Evolutionary conservation across 1,140 invertebrate species (phyloP).

Genomic region (Atopsyche davidsoni): DNA sequence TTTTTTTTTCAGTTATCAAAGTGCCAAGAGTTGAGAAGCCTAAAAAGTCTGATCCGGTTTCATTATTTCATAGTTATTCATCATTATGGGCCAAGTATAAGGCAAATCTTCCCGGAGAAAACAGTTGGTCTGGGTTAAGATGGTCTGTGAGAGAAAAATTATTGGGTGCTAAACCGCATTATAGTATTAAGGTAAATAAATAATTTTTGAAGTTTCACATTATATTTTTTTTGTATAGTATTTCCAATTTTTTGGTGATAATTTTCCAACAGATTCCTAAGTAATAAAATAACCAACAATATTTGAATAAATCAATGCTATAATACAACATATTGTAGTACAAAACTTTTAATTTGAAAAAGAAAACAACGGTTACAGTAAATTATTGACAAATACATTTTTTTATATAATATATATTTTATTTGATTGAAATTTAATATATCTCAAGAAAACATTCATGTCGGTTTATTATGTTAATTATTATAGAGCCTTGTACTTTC

Average conservation of each 20-base stretch:
- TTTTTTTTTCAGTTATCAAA: constrained; percentile 42
- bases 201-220: neutral
- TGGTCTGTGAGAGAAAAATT: constrained; percentile 57
- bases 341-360: constrained; percentile 6
- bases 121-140: constrained; percentile 52
- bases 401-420: too few species aligned
- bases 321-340: too few species aligned
- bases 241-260: too few species aligned
- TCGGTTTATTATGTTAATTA: too few species aligned
- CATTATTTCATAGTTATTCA: constrained; percentile 68
- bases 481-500: too few species aligned
- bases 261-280: too few species aligned
- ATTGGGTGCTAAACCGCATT: constrained; percentile 39
- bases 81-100: constrained; percentile 65
- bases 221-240: too few species aligned
- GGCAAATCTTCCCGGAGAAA: constrained; percentile 61
- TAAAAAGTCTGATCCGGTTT: constrained; percentile 62
- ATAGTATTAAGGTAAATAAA: constrained; percentile 16
- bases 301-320: too few species aligned
- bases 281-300: too few species aligned
- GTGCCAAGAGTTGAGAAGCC: constrained; percentile 36
- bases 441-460: too few species aligned
- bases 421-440: too few species aligned
- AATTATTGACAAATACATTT: too few species aligned
- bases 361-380: neutral